phyloP scores from a whole-genome alignment of 2,113 vertebrate genomes.

The Actinemys pallida region DNA sequence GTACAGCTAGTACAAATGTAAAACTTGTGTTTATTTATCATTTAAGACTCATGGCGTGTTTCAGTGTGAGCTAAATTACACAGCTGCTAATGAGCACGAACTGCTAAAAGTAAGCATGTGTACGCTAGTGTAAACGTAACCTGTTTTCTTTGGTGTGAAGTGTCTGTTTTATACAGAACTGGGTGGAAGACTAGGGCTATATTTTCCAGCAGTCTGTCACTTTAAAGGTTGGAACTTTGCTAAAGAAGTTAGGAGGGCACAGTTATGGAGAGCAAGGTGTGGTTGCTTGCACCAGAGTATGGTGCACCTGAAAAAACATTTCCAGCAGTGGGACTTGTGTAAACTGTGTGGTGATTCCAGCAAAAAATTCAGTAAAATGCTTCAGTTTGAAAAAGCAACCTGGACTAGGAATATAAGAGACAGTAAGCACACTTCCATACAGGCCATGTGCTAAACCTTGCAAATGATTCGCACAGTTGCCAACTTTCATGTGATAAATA shows the following conservation, averaged over 20 bases:
- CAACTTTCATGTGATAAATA: too few species aligned
- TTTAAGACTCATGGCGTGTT: not conserved
- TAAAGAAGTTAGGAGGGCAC: not conserved
- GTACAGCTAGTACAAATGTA: not conserved
- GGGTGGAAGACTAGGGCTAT: not conserved
- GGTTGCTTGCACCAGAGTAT: not conserved
- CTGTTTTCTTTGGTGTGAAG: not conserved
- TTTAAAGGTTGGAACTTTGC: not conserved
- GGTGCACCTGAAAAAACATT: not conserved
- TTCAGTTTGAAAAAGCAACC: not conserved
- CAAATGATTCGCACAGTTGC: too few species aligned
- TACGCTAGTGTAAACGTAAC: not conserved
- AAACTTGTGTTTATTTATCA: not conserved
- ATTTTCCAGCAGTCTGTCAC: not conserved
- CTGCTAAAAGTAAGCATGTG: not conserved
- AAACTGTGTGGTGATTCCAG: not conserved
- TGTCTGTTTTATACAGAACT: not conserved
- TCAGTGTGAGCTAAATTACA: not conserved
- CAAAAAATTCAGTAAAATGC: not conserved
- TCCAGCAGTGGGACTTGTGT: not conserved
- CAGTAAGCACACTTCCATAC: not conserved
- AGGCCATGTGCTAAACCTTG: fast-evolving
- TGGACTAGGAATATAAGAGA: not conserved
- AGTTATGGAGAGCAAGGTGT: not conserved
- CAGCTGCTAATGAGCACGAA: not conserved